Conservation (phyloP, 2,113 vertebrate genomes). For the Dromiciops gliroides region DNA sequence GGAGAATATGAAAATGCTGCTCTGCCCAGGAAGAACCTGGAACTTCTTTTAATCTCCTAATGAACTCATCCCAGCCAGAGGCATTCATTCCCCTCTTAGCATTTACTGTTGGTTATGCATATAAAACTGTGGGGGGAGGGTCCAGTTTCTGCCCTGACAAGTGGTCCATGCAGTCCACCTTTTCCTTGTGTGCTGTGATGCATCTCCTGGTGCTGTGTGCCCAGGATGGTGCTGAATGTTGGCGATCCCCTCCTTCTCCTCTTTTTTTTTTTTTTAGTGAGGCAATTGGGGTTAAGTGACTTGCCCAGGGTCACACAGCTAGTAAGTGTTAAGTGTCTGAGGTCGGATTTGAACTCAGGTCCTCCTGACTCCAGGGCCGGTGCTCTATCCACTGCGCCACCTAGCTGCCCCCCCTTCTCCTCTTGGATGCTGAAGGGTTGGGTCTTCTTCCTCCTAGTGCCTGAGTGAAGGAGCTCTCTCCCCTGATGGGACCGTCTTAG, state of each 20-base stretch:
- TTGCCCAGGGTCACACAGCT: too few species aligned
- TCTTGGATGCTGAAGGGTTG: constrained; percentile 10
- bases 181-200: background rate
- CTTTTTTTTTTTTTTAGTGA: too few species aligned
- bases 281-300: too few species aligned
- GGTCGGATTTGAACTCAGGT: too few species aligned
- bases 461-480: constrained; percentile 97
- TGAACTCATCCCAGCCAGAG: background rate
- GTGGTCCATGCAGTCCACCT: background rate
- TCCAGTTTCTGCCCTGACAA: background rate
- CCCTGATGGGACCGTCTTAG: constrained; percentile 96
- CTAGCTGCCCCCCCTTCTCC: too few species aligned
- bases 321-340: too few species aligned
- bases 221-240: background rate
- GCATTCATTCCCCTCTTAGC: background rate
- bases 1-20: background rate
- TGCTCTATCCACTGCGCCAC: too few species aligned
- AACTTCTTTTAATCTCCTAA: background rate
- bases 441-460: constrained; percentile 82
- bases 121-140: background rate
- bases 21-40: background rate
- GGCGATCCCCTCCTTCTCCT: background rate
- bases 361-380: too few species aligned
- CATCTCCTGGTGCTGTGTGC: background rate
- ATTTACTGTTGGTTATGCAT: background rate